These are phyloP conservation scores for Eptesicus fuscus DNA, from an alignment of 2,113 vertebrate species.

Conservation along the genomic window DNA sequence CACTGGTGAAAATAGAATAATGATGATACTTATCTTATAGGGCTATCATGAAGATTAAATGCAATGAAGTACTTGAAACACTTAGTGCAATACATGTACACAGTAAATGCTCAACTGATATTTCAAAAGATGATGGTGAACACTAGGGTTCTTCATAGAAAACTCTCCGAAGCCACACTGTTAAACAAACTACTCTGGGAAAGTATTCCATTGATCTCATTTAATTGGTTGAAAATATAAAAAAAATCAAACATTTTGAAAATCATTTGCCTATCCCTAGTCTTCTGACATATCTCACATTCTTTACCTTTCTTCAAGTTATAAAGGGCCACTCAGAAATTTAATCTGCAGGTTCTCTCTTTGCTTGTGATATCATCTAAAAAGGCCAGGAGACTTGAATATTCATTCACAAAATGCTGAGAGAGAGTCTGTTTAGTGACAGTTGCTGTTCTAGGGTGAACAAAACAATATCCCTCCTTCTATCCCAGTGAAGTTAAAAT, in stretches of 20 bases:
- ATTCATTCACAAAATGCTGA: not conserved
- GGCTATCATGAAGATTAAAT: not conserved
- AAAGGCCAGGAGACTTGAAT: not conserved
- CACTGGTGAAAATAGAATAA: not conserved
- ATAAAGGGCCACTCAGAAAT: not conserved
- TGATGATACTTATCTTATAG: not conserved
- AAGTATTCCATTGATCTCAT: not conserved
- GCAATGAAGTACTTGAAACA: not conserved
- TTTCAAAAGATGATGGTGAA: not conserved
- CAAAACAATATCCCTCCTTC: not conserved
- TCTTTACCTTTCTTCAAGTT: not conserved
- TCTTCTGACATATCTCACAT: not conserved
- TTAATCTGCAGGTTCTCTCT: not conserved
- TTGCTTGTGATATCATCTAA: not conserved
- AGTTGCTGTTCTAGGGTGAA: not conserved
- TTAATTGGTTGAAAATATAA: not conserved
- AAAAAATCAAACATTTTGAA: not conserved
- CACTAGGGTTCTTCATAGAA: not conserved
- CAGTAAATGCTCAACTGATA: not conserved
- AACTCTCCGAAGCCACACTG: not conserved
- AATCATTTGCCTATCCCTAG: not conserved
- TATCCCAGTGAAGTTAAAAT: not conserved
- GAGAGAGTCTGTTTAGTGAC: not conserved
- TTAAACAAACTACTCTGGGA: not conserved
- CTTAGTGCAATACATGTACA: not conserved